These are phyloP conservation scores for Agrotis exclamationis DNA, from an alignment of 2,888 invertebrate species.

Conservation along the genomic window DNA sequence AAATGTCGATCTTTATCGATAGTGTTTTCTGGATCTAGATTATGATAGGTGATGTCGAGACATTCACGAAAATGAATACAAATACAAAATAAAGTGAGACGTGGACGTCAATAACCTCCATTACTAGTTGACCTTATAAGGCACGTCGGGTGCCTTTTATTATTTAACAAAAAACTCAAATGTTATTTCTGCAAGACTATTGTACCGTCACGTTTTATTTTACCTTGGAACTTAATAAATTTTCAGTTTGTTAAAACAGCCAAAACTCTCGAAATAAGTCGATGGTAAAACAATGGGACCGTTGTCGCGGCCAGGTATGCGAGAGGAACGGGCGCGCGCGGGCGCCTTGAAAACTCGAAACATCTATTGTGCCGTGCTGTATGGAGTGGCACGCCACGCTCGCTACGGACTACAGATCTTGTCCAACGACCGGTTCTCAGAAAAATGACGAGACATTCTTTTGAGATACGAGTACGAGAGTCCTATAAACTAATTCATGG, in stretches of 20 bases:
- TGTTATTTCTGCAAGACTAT: conserved; percentile 69
- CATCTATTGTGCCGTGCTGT: conserved; percentile 79
- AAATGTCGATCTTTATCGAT: conserved; percentile 14
- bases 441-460: conserved; percentile 84
- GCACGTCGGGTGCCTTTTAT: conserved; percentile 61
- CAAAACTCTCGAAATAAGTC: conserved; percentile 73
- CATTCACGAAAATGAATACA: conserved; percentile 26
- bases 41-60: conserved; percentile 16
- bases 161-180: conserved; percentile 60
- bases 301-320: conserved; percentile 77
- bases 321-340: conserved; percentile 73
- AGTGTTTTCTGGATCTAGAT: conserved; percentile 15
- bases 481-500: conserved; percentile 55
- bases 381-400: conserved; percentile 57
- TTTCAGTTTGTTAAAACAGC: conserved; percentile 73
- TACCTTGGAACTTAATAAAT: conserved; percentile 62
- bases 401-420: conserved; percentile 71
- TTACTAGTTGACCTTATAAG: conserved; percentile 57
- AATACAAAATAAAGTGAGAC: conserved; percentile 31
- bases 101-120: conserved; percentile 64
- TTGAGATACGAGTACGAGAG: conserved; percentile 68
- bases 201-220: conserved; percentile 78
- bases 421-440: conserved; percentile 82
- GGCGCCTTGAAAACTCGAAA: conserved; percentile 76
- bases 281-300: conserved; percentile 76